Evolutionary conservation across 2,113 vertebrate species (phyloP).

Genomic region (Pseudopodoces humilis): DNA sequence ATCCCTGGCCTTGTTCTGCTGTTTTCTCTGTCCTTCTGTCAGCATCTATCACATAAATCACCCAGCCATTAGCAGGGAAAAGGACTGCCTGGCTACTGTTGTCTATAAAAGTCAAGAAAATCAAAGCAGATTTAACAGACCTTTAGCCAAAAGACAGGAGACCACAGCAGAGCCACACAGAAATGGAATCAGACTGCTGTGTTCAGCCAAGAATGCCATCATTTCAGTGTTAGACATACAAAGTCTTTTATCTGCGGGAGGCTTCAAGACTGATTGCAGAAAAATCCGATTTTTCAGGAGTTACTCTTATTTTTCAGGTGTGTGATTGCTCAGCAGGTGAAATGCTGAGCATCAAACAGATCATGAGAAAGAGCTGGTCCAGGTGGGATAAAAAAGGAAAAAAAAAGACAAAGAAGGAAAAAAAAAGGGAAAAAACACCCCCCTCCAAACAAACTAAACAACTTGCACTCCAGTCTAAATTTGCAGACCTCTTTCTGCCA

Average conservation of each 20-base stretch:
- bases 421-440: fast-evolving
- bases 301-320: neutral
- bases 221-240: neutral
- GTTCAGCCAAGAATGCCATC: neutral
- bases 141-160: neutral
- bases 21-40: neutral
- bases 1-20: neutral
- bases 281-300: neutral
- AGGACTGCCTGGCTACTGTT: neutral
- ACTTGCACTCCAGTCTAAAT: neutral
- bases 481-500: neutral
- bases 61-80: neutral
- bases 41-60: neutral
- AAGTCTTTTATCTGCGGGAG: neutral
- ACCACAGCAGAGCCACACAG: neutral
- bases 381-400: fast-evolving
- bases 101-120: neutral
- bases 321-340: neutral
- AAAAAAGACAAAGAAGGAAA: no score
- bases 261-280: neutral
- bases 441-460: neutral
- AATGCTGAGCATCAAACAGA: neutral
- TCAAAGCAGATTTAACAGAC: neutral
- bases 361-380: neutral
- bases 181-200: neutral